These are phyloP conservation scores for Drosophila insularis DNA, from an alignment of 1,140 invertebrate genomes.

Conservation along the genomic window DNA sequence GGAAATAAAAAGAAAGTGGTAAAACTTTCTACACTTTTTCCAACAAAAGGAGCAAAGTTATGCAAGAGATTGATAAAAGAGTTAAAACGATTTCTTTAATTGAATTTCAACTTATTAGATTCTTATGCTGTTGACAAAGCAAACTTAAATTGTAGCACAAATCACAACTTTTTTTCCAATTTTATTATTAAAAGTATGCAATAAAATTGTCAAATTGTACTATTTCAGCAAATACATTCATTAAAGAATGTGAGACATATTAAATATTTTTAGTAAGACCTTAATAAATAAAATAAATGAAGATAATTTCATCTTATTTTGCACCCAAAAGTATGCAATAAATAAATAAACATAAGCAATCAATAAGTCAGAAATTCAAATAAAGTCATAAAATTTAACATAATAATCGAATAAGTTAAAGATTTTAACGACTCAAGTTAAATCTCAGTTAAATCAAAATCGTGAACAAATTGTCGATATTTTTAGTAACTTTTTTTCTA, in stretches of 20 bases:
- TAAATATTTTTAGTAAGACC: too few relatives aligned
- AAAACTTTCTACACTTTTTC: not conserved
- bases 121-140: not conserved
- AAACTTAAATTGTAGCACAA: not conserved
- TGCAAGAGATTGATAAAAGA: not conserved
- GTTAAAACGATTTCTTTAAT: not conserved
- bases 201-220: not conserved
- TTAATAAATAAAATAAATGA: too few relatives aligned
- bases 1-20: constrained; percentile 6
- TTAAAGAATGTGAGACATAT: too few relatives aligned
- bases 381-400: not conserved
- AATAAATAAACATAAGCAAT: too few relatives aligned
- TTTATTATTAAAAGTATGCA: not conserved
- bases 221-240: too few relatives aligned
- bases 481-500: not conserved
- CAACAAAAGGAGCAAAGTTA: not conserved
- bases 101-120: not conserved
- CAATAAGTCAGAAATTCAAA: not conserved
- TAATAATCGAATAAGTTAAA: not conserved
- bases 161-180: not conserved
- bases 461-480: not conserved
- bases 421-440: not conserved
- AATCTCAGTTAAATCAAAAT: not conserved
- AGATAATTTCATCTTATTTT: not conserved
- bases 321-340: not conserved